Percentiles rank a stretch among this genome's conserved stretches.
Conservation (phyloP, 1,140 invertebrate genomes). For the Drosophila bocki region DNA sequence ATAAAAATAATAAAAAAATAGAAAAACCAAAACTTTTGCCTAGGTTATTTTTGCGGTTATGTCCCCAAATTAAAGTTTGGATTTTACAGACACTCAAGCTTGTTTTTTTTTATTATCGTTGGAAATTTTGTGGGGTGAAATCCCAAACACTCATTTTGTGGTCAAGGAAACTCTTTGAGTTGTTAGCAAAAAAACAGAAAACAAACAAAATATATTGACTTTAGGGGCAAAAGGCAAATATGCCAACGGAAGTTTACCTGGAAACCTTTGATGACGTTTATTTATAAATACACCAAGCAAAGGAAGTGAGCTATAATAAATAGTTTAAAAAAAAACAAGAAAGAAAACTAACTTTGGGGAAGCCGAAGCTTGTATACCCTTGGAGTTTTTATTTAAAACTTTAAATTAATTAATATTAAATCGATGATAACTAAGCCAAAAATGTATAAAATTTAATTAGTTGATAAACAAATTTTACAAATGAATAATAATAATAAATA, state of each 20-base stretch:
- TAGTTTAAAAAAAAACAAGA: not conserved
- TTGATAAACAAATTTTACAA: too few species aligned
- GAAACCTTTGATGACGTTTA: not conserved
- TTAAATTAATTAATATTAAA: not conserved
- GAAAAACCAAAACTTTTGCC: not conserved
- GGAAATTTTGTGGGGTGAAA: not conserved
- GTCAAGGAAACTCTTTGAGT: slow-evolving; percentile 9
- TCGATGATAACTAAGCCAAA: not conserved
- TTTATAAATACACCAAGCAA: not conserved
- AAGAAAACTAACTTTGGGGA: not conserved
- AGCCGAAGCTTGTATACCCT: not conserved
- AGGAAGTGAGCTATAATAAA: not conserved
- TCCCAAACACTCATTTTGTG: slow-evolving; percentile 4
- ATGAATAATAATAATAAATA: too few species aligned
- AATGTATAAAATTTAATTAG: too few species aligned
- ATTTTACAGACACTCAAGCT: not conserved
- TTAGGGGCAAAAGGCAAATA: not conserved
- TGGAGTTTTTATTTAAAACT: too few species aligned
- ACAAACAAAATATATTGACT: slow-evolving; percentile 1
- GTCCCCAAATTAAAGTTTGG: not conserved
- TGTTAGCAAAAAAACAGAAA: not conserved
- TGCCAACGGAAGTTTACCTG: slow-evolving; percentile 21
- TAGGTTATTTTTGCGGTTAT: not conserved
- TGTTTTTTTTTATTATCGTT: not conserved
- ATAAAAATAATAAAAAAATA: not conserved